Evolutionary conservation across 1,140 invertebrate species (phyloP).

Genomic region (Philopotamus ludificatus): DNA sequence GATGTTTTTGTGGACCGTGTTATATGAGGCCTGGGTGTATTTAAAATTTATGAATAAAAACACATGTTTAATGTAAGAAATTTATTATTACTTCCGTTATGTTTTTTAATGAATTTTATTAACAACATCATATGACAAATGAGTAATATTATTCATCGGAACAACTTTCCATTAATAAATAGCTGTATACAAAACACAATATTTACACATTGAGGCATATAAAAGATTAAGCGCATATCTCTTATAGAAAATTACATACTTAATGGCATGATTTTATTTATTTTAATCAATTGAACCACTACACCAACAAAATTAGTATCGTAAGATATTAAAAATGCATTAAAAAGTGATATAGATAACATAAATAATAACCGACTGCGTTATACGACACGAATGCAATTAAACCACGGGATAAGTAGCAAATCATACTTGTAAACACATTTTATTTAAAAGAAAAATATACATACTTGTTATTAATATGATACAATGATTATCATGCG

Average conservation of each 20-base stretch:
- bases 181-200: constrained; percentile 41
- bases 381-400: too few relatives aligned
- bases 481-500: too few relatives aligned
- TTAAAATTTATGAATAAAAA: constrained; percentile 32
- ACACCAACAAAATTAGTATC: constrained; percentile 1
- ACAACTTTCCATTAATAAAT: constrained; percentile 40
- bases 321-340: constrained; percentile 1
- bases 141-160: constrained; percentile 39
- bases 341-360: too few relatives aligned
- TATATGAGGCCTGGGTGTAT: too few relatives aligned
- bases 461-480: too few relatives aligned
- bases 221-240: constrained; percentile 34
- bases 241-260: constrained; percentile 24
- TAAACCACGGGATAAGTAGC: too few relatives aligned
- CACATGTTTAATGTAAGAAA: constrained; percentile 37
- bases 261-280: constrained; percentile 20
- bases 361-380: too few relatives aligned
- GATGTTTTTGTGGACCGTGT: too few relatives aligned
- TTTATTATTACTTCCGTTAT: constrained; percentile 42
- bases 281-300: neutral
- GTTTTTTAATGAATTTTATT: constrained; percentile 42
- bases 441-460: too few relatives aligned
- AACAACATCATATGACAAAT: constrained; percentile 40
- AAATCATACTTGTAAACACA: too few relatives aligned
- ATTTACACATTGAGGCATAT: constrained; percentile 40